These are phyloP conservation scores for Oscheius sp. DNA, from an alignment of 2,888 invertebrate species.

Conservation along the genomic window DNA sequence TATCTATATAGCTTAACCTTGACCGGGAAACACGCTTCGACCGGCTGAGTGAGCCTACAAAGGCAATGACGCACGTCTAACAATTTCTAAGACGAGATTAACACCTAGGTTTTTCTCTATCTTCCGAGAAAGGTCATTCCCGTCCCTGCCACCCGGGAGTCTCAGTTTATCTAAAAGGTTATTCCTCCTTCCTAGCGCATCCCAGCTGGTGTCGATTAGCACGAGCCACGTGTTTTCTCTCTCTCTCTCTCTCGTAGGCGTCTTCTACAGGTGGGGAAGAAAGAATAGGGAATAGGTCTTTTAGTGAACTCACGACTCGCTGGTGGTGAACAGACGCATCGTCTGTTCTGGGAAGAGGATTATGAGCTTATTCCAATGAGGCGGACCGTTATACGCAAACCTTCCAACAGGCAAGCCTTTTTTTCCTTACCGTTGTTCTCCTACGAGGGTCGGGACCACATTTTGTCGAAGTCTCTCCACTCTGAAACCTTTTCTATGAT, in stretches of 20 bases:
- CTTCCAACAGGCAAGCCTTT: conserved; percentile 5
- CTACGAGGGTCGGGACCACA: conserved; percentile 39
- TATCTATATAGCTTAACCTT: conserved; percentile 2
- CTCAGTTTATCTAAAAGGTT: conserved; percentile 23
- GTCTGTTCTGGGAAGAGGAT: background rate
- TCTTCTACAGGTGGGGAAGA: background rate
- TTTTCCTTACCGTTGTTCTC: conserved; percentile 36
- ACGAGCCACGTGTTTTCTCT: conserved; percentile 19
- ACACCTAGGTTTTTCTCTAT: background rate
- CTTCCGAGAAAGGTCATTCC: background rate
- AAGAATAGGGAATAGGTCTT: background rate
- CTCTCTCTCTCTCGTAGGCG: background rate
- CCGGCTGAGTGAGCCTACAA: background rate
- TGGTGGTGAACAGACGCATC: conserved; percentile 5
- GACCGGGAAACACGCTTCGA: conserved; percentile 7
- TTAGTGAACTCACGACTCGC: background rate
- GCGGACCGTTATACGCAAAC: background rate
- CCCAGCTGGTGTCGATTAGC: conserved; percentile 22
- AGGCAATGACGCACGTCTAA: background rate
- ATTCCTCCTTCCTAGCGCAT: background rate
- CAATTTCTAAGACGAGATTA: conserved; percentile 8
- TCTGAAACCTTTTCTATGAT: conserved; percentile 3
- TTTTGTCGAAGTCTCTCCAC: conserved; percentile 48
- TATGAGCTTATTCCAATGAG: conserved; percentile 18
- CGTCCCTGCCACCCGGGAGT: background rate